Conservation (phyloP, 1,140 invertebrate species). For the Dinothrombium tinctorium region DNA sequence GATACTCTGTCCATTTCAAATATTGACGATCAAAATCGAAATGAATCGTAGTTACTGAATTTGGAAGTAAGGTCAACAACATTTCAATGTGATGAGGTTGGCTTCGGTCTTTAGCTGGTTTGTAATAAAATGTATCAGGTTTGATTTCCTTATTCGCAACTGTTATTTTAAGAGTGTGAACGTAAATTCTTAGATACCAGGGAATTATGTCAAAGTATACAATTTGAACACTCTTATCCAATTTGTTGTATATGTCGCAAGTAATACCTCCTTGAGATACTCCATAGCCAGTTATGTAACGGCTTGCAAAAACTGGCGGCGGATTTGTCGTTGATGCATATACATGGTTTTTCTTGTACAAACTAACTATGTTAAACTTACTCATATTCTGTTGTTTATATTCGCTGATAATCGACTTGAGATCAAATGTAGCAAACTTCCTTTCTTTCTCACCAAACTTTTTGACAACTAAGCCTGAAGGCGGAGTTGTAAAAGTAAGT, state of each 20-base stretch:
- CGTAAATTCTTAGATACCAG: slow-evolving; percentile 78
- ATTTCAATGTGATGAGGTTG: slow-evolving; percentile 74
- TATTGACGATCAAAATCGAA: slow-evolving; percentile 83
- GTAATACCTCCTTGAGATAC: slow-evolving; percentile 56
- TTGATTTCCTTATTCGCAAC: slow-evolving; percentile 24
- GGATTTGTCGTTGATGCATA: slow-evolving; percentile 30
- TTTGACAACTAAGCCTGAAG: not conserved
- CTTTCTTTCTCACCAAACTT: not conserved
- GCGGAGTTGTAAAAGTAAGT: slow-evolving; percentile 3
- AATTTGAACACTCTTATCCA: slow-evolving; percentile 19
- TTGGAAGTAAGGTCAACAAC: slow-evolving; percentile 46
- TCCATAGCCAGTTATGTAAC: slow-evolving; percentile 42
- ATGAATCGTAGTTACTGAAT: slow-evolving; percentile 50
- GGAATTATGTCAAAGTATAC: slow-evolving; percentile 37
- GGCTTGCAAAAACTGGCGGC: slow-evolving; percentile 45
- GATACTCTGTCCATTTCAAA: slow-evolving; percentile 94
- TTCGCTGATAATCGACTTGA: slow-evolving; percentile 2
- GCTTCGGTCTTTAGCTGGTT: slow-evolving; percentile 55
- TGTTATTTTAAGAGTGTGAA: slow-evolving; percentile 57
- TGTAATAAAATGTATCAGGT: slow-evolving; percentile 40
- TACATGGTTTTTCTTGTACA: slow-evolving; percentile 23
- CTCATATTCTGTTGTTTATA: not conserved
- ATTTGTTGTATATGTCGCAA: slow-evolving; percentile 22
- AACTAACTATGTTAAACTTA: slow-evolving; percentile 37
- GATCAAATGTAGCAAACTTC: slow-evolving; percentile 11